Evolutionary conservation across 1,140 invertebrate species (phyloP).

Genomic region (Choristoneura fumiferana): DNA sequence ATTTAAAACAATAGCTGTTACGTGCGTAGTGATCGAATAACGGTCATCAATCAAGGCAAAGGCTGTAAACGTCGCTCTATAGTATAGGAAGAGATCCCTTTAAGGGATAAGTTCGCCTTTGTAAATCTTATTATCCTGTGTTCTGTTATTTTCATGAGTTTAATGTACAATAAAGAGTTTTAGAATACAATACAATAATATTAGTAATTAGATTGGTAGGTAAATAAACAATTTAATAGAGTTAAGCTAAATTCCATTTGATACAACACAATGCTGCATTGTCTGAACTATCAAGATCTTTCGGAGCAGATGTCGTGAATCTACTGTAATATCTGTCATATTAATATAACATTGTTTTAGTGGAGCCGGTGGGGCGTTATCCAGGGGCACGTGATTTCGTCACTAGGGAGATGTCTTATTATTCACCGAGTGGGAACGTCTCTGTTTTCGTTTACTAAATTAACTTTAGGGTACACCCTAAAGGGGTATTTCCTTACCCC

Average conservation of each 20-base stretch:
- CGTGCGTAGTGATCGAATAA: too few relatives aligned
- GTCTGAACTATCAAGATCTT: conserved; percentile 34
- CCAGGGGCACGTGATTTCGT: conserved; percentile 48
- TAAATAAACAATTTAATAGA: conserved; percentile 15
- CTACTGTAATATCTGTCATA: conserved; percentile 34
- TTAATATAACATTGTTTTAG: conserved; percentile 37
- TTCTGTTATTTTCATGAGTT: too few relatives aligned
- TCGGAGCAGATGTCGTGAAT: conserved; percentile 24
- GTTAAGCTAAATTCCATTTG: conserved; percentile 25
- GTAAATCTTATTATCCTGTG: too few relatives aligned
- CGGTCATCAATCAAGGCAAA: too few relatives aligned
- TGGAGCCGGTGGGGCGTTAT: conserved; percentile 40
- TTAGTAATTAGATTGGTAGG: background rate
- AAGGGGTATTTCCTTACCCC: conserved; percentile 43
- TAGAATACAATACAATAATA: background rate
- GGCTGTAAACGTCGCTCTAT: too few relatives aligned
- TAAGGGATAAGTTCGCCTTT: too few relatives aligned
- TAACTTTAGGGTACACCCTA: conserved; percentile 51
- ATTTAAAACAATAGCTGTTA: too few relatives aligned
- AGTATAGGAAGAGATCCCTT: too few relatives aligned
- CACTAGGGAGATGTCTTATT: conserved; percentile 65
- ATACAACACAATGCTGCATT: conserved; percentile 24
- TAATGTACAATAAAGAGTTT: too few relatives aligned
- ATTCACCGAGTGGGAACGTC: conserved; percentile 59
- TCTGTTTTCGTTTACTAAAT: conserved; percentile 67